Percentiles rank a stretch among this genome's conserved stretches.
Evolutionary conservation across 2,888 invertebrate genomes (phyloP).

Genomic region (Coelinius sp.): DNA sequence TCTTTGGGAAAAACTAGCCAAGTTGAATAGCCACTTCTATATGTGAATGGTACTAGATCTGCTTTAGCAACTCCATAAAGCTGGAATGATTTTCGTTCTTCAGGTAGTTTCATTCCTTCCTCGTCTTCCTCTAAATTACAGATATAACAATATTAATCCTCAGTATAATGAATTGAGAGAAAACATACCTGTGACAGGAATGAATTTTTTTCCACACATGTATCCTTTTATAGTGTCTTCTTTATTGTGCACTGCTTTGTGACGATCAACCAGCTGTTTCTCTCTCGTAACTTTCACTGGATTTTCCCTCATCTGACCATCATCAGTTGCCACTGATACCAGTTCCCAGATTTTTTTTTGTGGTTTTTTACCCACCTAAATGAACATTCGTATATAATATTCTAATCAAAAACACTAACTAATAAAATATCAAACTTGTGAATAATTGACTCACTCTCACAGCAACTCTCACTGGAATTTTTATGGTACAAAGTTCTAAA

Average conservation of each 20-base stretch:
- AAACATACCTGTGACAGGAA: constrained; percentile 42
- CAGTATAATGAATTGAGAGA: background rate
- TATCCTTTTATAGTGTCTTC: constrained; percentile 42
- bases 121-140: constrained; percentile 36
- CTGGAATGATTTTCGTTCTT: constrained; percentile 32
- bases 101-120: constrained; percentile 26
- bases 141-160: background rate
- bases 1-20: background rate
- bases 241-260: constrained; percentile 33
- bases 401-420: background rate
- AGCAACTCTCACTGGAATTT: constrained; percentile 35
- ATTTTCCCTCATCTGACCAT: background rate
- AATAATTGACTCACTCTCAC: constrained; percentile 36
- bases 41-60: background rate
- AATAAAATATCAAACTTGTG: background rate
- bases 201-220: constrained; percentile 44
- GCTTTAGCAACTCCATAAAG: constrained; percentile 33
- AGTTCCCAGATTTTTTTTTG: background rate
- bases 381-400: background rate
- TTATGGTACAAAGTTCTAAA: constrained; percentile 35
- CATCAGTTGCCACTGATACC: background rate
- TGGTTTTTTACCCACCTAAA: constrained; percentile 2
- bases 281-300: background rate
- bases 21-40: background rate
- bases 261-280: constrained; percentile 39